These are phyloP conservation scores for Chamaea fasciata DNA, from an alignment of 2,113 vertebrate species.

Conservation along the genomic window DNA sequence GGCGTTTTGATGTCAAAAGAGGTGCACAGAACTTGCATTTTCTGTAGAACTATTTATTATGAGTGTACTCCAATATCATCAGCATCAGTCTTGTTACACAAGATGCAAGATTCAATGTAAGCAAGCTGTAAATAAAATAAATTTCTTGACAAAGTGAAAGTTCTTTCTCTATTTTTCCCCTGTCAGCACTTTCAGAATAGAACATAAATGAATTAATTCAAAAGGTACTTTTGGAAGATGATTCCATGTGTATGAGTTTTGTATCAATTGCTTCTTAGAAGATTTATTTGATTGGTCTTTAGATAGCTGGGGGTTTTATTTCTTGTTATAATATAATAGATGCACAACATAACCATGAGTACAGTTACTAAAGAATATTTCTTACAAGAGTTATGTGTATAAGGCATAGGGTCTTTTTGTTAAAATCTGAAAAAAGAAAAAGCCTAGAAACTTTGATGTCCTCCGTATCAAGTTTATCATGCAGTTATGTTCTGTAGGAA, in stretches of 20 bases:
- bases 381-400: not conserved
- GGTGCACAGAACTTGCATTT: not conserved
- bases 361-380: not conserved
- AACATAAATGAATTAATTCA: not conserved
- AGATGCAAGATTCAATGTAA: not conserved
- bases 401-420: not conserved
- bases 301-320: not conserved
- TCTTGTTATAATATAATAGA: not conserved
- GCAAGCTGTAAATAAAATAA: not conserved
- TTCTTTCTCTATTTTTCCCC: not conserved
- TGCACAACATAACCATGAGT: not conserved
- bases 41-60: not conserved
- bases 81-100: slow-evolving; percentile 14
- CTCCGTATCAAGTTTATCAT: not conserved
- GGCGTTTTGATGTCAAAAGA: slow-evolving; percentile 5
- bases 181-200: not conserved
- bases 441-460: not conserved
- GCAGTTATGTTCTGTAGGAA: not conserved
- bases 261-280: not conserved
- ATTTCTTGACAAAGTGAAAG: not conserved
- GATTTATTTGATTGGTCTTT: not conserved
- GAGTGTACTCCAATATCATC: not conserved
- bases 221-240: not conserved
- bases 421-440: not conserved
- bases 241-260: not conserved